Conservation (phyloP, 1,140 invertebrate species). For the Coboldia fuscipes region DNA sequence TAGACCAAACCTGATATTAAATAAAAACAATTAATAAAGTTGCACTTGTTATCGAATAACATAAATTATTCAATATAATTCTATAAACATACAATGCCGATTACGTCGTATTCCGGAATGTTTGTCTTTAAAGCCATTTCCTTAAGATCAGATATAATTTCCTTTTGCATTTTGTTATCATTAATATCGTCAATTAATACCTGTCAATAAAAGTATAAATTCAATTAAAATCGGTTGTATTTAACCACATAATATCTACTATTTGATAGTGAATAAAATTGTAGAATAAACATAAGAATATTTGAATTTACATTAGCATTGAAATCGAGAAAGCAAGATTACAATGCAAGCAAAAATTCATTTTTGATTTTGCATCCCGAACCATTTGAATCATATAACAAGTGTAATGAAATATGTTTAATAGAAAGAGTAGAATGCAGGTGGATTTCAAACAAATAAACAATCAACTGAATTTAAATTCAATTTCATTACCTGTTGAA, state of each 20-base stretch:
- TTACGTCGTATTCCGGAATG: slow-evolving; percentile 77
- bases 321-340: no score
- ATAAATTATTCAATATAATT: background rate
- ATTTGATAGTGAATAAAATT: no score
- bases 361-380: no score
- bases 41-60: background rate
- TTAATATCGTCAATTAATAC: slow-evolving; percentile 57
- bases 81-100: slow-evolving; percentile 39
- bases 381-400: no score
- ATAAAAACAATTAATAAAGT: background rate
- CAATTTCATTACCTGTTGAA: slow-evolving; percentile 31
- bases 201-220: slow-evolving; percentile 9
- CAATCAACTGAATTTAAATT: background rate
- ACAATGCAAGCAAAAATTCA: no score
- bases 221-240: background rate
- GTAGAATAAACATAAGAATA: background rate
- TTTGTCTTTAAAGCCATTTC: slow-evolving; percentile 61
- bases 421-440: no score
- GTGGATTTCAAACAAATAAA: no score
- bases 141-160: slow-evolving; percentile 61
- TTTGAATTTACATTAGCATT: background rate
- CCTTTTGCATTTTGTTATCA: slow-evolving; percentile 58
- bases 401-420: no score
- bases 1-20: slow-evolving; percentile 59
- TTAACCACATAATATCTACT: no score